Evolutionary conservation across 2,113 vertebrate species (phyloP), one percentile per base, ranked within the genome.

Genomic region (Oxygymnocypris stewartii): DNA sequence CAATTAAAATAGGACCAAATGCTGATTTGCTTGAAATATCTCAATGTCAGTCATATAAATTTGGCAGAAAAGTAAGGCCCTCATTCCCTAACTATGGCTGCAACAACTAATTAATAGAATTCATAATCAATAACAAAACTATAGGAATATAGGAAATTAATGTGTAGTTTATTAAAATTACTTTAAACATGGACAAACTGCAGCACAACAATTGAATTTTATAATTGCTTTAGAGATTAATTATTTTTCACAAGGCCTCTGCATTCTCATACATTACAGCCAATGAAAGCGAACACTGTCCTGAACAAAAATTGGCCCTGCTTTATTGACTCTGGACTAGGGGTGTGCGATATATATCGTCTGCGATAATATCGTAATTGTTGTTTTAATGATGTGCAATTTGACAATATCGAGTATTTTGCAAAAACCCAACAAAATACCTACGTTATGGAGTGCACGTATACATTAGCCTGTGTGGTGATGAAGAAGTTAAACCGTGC

Each of bases 261-360:
- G 12, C 20, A 40, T 79, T 11, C 73, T 75, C 37, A 23, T 13
- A 75, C 40, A 75, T 75, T 44, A 79, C 47, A 57, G 28, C 31
- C 10, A n/a, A 20, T 59, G 51, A 79, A 80, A 81, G 37, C 79
- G 18, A 81, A 81, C n/a, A 61, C 11, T 65, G 57, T 16, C 20
- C 23, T 10, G 37, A 13, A 81, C n/a, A 28, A 81, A 10, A 59
- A 47, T 37, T 65, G 79, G 79, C n/a, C 13, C 11, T 65, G 59
- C 8, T 81, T 61, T 80, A 63, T 25, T 80, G 12, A 61, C 28
- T 20, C 37, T 63, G 31, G 57, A 80, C 57, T 44, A 16, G 23
- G 28, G 28, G 28, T 31, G 28, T 31, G 28, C 2, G 28, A 31
- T 31, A 1, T 31, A 31, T 31, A 31, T 31, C 28, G 28, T 31